Evolutionary conservation across 2,113 vertebrate species (phyloP).

Genomic region (Desmodus rotundus): DNA sequence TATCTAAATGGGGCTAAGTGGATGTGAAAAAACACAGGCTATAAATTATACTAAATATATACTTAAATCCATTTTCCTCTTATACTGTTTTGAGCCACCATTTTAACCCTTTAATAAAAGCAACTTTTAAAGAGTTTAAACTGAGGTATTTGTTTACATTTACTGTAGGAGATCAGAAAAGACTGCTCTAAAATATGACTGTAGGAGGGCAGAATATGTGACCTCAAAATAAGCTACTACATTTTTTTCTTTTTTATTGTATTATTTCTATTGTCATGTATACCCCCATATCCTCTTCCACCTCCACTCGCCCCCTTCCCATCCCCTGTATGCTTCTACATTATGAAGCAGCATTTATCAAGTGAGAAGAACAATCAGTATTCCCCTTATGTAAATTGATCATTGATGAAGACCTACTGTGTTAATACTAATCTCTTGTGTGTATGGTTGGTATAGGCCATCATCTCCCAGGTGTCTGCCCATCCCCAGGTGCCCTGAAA

Average conservation of each 20-base stretch:
- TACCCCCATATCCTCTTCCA: too few species aligned
- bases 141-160: neutral
- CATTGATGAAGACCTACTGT: neutral
- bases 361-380: neutral
- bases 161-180: neutral
- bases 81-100: neutral
- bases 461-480: neutral
- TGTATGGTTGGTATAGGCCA: neutral
- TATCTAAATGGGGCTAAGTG: neutral
- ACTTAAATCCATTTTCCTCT: neutral
- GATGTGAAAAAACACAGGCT: neutral
- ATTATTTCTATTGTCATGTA: too few species aligned
- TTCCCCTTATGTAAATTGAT: neutral
- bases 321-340: neutral
- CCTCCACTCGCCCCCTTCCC: too few species aligned
- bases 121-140: neutral
- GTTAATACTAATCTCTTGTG: neutral
- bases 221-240: neutral
- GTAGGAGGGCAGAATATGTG: neutral
- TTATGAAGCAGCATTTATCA: neutral
- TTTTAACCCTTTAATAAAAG: neutral
- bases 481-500: neutral
- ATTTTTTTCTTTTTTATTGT: neutral
- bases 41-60: neutral
- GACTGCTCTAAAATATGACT: neutral